Conservation (phyloP, 64 coral and sea anemone species). For the Dendronephthya gigantea region DNA sequence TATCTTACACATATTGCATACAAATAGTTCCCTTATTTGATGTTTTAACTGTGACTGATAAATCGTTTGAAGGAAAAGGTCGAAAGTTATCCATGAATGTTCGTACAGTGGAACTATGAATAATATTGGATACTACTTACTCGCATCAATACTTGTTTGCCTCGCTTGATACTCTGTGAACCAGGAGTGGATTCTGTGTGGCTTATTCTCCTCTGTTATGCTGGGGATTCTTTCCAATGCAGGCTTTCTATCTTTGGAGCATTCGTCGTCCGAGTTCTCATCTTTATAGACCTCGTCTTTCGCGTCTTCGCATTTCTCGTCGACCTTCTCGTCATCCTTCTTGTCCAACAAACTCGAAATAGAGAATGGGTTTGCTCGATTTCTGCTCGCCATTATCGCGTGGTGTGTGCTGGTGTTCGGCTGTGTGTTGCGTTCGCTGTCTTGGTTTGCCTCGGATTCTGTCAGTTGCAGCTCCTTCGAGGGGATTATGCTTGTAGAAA, state of each 20-base stretch:
- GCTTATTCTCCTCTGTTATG: not conserved
- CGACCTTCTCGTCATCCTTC: not conserved
- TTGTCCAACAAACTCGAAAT: slow-evolving; percentile 1
- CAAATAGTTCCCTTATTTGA: too few species aligned
- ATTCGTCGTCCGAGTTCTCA: not conserved
- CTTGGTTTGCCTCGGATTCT: not conserved
- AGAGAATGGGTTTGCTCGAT: not conserved
- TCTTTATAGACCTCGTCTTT: not conserved
- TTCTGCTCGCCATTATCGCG: not conserved
- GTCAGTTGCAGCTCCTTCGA: not conserved
- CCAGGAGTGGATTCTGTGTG: not conserved
- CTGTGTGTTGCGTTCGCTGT: not conserved
- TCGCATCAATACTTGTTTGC: not conserved
- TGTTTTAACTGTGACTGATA: too few species aligned
- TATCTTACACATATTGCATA: too few species aligned
- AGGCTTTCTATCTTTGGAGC: not conserved
- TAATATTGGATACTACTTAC: not conserved
- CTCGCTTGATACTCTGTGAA: not conserved
- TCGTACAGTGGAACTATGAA: not conserved
- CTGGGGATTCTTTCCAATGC: not conserved
- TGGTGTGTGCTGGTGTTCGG: not conserved
- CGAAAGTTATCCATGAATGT: too few species aligned
- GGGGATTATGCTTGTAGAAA: not conserved
- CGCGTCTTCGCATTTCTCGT: not conserved
- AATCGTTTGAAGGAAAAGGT: too few species aligned